Conservation (phyloP, 2,797 vertebrate species). For the Uromys caudimaculatus region DNA sequence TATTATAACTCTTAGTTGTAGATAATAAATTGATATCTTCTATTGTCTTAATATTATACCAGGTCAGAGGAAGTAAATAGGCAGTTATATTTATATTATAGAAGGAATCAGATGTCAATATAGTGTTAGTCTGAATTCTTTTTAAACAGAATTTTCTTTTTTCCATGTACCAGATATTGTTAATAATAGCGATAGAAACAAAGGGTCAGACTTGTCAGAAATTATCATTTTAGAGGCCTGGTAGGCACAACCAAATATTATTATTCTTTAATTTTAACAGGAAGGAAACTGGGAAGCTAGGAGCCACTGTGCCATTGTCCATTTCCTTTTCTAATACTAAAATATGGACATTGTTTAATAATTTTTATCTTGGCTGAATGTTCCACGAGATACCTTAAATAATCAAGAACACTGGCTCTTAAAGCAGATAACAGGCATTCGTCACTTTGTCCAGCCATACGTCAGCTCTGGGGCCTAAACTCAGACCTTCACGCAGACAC, state of each 20-base stretch:
- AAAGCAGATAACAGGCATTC: background rate
- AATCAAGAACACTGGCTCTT: background rate
- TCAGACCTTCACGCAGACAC: background rate
- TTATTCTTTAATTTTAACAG: background rate
- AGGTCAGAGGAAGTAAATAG: background rate
- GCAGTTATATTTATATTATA: background rate
- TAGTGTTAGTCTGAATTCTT: background rate
- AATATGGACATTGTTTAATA: background rate
- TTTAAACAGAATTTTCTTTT: background rate
- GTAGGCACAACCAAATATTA: background rate
- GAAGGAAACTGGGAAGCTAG: background rate
- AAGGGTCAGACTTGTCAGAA: background rate
- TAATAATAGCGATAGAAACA: background rate
- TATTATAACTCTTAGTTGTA: background rate
- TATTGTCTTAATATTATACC: background rate
- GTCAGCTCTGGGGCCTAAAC: background rate
- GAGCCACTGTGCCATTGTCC: background rate
- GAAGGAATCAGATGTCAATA: background rate
- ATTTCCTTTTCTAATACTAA: background rate
- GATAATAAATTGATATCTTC: background rate
- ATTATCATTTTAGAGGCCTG: background rate
- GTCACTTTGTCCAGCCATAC: background rate
- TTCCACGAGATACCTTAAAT: background rate
- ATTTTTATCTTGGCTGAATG: background rate
- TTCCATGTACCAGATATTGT: background rate